Base-by-base conservation (phyloP, 2,888 invertebrate genomes). In the Eupsilia transversa region DNA sequence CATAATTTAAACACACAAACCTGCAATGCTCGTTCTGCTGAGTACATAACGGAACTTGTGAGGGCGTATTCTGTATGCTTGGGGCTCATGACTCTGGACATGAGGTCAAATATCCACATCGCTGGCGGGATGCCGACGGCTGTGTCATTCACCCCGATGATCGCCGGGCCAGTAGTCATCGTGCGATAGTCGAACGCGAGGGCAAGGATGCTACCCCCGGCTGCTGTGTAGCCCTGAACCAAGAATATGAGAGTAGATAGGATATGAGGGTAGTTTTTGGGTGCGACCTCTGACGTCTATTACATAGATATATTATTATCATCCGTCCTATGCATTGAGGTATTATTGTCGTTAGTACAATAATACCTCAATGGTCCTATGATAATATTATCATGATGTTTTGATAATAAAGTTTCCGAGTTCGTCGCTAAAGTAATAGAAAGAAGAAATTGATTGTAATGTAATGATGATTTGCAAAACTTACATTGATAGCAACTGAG, bases 111-210 rank as follows among this genome's bases (percentile, higher is more conserved):
- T 79, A 97, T 96, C 98, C 98, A 98, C 80, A 93, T 92, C 0
- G 97, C 97, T 12, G 98, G 97, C 10, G 97, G 94, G 80, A 98
- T 97, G 7, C 98, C 98, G 52, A 98, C 93, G 80, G 97, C 95
- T 0, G 98, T 97, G 94, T 98, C 98, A 90, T 98, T 98, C 2
- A 98, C 92, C 1, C 98, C 98, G 83, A 98, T 98, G 17, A 97
- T 97, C 82, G 75, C 83, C 6, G 79, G 79, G 5, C 88, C 88
- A 5, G 79, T 74, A 1, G 89, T 88, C 97, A 98, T 97, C 12
- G 97, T 95, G 87, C 98, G 96, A 89, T 98, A 97, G 91, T 98
- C 98, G 88, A 97, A 97, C 71, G 96, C 93, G 79, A 97, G 89
- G 1, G 97, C 94, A 33, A 98, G 76, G 6, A 97, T 87, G 89